Conservation (phyloP, 2,113 vertebrate species). For the Cisticola juncidis region DNA sequence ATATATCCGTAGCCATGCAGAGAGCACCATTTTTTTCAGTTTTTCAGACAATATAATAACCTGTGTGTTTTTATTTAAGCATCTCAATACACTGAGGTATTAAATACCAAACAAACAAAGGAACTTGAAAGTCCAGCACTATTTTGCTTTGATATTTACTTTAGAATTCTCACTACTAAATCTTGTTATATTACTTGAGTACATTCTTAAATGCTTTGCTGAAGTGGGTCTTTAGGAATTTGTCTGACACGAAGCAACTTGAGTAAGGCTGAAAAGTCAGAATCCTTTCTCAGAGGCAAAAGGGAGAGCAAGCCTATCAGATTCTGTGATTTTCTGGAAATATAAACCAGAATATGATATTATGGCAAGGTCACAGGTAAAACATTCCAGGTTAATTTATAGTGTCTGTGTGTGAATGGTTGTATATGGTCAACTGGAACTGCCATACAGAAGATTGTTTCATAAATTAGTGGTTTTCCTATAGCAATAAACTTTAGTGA, state of each 20-base stretch:
- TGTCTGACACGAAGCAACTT: background rate
- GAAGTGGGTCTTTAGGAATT: constrained; percentile 5
- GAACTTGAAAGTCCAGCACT: background rate
- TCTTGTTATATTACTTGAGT: background rate
- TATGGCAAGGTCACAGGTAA: constrained; percentile 55
- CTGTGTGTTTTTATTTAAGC: background rate
- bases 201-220: background rate
- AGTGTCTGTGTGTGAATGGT: constrained; percentile 47
- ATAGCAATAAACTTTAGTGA: constrained; percentile 41
- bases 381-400: constrained; percentile 53
- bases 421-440: constrained; percentile 33
- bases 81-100: background rate
- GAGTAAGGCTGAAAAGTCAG: background rate
- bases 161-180: background rate
- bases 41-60: background rate
- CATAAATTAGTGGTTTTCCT: constrained; percentile 44
- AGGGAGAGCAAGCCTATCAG: background rate
- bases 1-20: background rate
- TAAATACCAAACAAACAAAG: background rate
- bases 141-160: background rate
- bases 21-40: background rate
- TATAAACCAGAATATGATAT: constrained; percentile 35
- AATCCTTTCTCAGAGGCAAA: constrained; percentile 13
- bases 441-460: constrained; percentile 1
- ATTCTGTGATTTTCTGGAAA: constrained; percentile 44